These are phyloP conservation scores for Telenomus remus DNA, from an alignment of 1,140 invertebrate genomes.

Conservation along the genomic window DNA sequence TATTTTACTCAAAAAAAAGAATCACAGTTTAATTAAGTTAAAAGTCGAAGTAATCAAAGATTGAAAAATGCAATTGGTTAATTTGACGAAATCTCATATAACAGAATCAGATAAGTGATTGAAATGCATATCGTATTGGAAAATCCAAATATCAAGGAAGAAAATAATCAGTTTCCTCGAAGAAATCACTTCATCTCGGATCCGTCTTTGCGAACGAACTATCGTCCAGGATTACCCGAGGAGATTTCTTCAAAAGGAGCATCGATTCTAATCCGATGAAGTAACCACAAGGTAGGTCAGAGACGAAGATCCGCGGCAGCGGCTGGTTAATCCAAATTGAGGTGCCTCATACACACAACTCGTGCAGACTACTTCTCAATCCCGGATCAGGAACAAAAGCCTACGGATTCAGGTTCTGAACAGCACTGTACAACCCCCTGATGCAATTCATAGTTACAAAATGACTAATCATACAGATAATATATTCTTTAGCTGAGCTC, in stretches of 20 bases:
- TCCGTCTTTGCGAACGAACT: conserved; percentile 31
- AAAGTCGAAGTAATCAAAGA: too few relatives aligned
- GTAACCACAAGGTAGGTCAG: conserved; percentile 59
- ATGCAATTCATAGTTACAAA: conserved; percentile 31
- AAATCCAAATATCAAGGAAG: conserved; percentile 41
- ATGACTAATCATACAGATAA: conserved; percentile 34
- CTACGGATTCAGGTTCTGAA: conserved; percentile 36
- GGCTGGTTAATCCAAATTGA: conserved; percentile 70
- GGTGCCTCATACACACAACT: conserved; percentile 66
- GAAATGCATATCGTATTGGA: conserved; percentile 22
- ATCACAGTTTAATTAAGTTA: too few relatives aligned
- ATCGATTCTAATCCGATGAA: conserved; percentile 70
- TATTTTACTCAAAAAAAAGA: too few relatives aligned
- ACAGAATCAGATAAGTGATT: conserved; percentile 15
- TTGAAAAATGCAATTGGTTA: too few relatives aligned
- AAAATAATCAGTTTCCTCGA: conserved; percentile 32
- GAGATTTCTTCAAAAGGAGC: conserved; percentile 53
- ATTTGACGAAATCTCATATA: background rate
- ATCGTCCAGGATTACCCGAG: conserved; percentile 40
- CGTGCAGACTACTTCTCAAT: conserved; percentile 56
- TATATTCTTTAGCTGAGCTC: conserved; percentile 12
- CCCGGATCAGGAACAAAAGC: conserved; percentile 54
- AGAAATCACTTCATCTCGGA: conserved; percentile 39
- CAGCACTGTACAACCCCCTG: conserved; percentile 13
- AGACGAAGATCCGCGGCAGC: conserved; percentile 64